Evolutionary conservation across 2,888 invertebrate species (phyloP).

Genomic region (Agonopterix heracliana): DNA sequence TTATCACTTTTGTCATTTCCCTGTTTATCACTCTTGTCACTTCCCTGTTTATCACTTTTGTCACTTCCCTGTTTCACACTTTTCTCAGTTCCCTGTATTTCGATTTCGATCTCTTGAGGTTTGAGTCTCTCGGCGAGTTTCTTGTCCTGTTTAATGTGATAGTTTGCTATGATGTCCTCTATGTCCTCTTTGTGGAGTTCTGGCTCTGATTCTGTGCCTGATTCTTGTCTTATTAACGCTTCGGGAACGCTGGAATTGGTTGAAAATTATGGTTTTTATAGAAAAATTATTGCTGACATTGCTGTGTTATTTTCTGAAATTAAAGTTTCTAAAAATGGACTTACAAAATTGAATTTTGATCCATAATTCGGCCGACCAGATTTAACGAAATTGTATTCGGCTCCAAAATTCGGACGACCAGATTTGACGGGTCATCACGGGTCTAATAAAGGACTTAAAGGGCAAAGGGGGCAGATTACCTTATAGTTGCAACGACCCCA

Average conservation of each 20-base stretch:
- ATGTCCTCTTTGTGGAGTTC: conserved; percentile 38
- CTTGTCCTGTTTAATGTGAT: conserved; percentile 50
- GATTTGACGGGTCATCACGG: too few species aligned
- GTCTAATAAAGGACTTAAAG: too few species aligned
- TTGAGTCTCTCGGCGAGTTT: conserved; percentile 1
- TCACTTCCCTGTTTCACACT: background rate
- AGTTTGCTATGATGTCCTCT: conserved; percentile 55
- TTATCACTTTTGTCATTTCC: background rate
- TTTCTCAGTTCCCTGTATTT: background rate
- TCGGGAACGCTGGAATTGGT: conserved; percentile 8
- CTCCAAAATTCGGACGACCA: too few species aligned
- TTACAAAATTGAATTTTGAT: too few species aligned
- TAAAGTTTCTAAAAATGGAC: too few species aligned
- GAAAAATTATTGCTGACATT: background rate
- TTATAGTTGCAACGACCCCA: too few species aligned
- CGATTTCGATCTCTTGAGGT: conserved; percentile 9
- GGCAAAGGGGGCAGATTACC: too few species aligned
- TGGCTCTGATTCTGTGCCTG: conserved; percentile 4
- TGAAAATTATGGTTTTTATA: background rate
- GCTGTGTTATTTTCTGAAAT: too few species aligned
- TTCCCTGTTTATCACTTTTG: background rate
- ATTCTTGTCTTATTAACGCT: conserved; percentile 1
- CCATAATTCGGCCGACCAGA: too few species aligned
- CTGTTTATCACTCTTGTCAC: background rate
- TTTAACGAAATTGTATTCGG: too few species aligned